These are phyloP conservation scores for Meiosimyza decipiens DNA, from an alignment of 2,888 invertebrate species.

Conservation along the genomic window DNA sequence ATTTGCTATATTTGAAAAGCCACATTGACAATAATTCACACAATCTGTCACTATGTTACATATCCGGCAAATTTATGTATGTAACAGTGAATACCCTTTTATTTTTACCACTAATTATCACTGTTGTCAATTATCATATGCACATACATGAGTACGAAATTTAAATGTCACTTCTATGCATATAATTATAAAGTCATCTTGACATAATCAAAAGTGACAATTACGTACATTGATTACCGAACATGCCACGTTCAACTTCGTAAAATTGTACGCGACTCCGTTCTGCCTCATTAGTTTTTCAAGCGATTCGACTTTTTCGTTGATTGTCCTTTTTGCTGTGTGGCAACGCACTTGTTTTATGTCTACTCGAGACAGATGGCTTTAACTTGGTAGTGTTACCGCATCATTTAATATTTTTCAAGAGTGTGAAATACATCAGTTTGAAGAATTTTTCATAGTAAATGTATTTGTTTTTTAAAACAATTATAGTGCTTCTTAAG, in stretches of 20 bases:
- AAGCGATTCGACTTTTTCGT: conserved; percentile 9
- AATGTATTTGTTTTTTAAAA: too few species aligned
- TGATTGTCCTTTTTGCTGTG: background rate
- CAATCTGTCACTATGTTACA: conserved; percentile 46
- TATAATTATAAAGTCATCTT: conserved; percentile 62
- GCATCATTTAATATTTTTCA: too few species aligned
- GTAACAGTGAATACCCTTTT: background rate
- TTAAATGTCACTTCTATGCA: conserved; percentile 56
- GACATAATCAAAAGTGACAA: conserved; percentile 63
- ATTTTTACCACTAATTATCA: background rate
- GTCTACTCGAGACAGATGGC: background rate
- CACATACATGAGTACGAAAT: background rate
- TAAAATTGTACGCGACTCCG: conserved; percentile 33
- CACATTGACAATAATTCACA: conserved; percentile 38
- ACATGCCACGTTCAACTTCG: conserved; percentile 46
- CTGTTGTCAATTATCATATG: conserved; percentile 4
- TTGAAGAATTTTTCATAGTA: too few species aligned
- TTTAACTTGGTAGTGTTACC: background rate
- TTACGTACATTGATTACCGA: conserved; percentile 53
- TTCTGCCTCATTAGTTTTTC: conserved; percentile 54
- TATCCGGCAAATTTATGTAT: conserved; percentile 40
- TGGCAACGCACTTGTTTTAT: background rate
- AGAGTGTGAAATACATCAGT: too few species aligned
- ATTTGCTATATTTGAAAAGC: background rate
- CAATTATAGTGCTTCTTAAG: too few species aligned